Evolutionary conservation across 2,888 invertebrate species (phyloP).

Genomic region (Torymus auratus): DNA sequence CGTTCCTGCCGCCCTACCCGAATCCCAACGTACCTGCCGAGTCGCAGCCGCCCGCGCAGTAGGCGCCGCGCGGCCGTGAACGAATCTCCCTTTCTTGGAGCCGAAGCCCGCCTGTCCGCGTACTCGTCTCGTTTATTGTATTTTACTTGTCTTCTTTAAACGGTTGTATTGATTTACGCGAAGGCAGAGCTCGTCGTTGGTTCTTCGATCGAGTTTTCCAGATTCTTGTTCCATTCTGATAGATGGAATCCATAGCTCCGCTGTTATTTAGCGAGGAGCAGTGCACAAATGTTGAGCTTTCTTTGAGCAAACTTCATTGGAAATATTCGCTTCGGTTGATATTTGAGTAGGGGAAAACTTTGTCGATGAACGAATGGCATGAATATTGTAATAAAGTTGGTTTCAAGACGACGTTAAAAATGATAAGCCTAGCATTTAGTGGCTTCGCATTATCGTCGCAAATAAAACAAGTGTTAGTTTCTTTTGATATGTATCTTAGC

Average conservation of each 20-base stretch:
- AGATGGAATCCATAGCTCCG: not conserved
- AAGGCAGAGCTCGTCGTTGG: not conserved
- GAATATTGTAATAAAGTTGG: conserved; percentile 36
- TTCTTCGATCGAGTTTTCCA: conserved; percentile 1
- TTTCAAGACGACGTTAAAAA: not conserved
- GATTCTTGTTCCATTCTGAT: conserved; percentile 3
- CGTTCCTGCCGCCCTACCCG: conserved; percentile 78
- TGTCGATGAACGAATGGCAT: conserved; percentile 8
- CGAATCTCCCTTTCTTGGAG: conserved; percentile 32
- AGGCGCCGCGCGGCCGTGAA: conserved; percentile 54
- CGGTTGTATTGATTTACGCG: not conserved
- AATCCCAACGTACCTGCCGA: conserved; percentile 75
- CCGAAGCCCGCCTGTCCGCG: not conserved
- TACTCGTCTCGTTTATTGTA: not conserved
- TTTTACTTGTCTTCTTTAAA: not conserved
- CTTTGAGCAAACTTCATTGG: not conserved
- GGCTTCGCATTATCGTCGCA: conserved; percentile 14
- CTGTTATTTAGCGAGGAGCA: not conserved
- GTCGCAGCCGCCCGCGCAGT: conserved; percentile 75
- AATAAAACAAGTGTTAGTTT: conserved; percentile 19
- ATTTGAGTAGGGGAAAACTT: not conserved
- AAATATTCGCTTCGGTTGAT: not conserved
- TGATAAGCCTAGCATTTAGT: conserved; percentile 7
- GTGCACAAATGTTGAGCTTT: conserved; percentile 17
- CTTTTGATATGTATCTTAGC: conserved; percentile 46